Evolutionary conservation across 2,888 invertebrate genomes (phyloP).

Genomic region (Dysmachus trigonus): DNA sequence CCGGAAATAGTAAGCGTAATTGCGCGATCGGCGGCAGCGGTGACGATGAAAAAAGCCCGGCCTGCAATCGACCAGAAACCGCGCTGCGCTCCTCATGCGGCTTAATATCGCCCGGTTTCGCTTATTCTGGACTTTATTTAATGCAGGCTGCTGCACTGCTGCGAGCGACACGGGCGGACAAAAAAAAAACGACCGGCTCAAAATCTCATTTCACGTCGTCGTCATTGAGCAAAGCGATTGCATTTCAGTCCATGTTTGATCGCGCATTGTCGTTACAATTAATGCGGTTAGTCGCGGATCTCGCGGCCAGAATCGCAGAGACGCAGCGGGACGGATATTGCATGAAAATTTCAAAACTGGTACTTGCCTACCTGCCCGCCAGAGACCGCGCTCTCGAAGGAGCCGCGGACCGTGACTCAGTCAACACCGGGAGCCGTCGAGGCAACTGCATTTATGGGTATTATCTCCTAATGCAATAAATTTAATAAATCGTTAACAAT

Average conservation of each 20-base stretch:
- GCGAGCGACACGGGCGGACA: not conserved
- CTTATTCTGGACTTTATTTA: not conserved
- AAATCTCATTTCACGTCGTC: constrained; percentile 18
- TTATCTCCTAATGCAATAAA: constrained; percentile 37
- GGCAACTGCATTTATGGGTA: constrained; percentile 34
- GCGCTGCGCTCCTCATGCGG: not conserved
- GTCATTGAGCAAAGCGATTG: not conserved
- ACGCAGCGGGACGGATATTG: not conserved
- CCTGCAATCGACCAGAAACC: not conserved
- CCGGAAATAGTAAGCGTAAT: not conserved
- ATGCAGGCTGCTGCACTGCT: not conserved
- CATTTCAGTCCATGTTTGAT: constrained; percentile 25
- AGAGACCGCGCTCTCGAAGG: not conserved
- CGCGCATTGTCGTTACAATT: constrained; percentile 26
- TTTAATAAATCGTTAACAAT: constrained; percentile 36
- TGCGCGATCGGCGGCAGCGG: not conserved
- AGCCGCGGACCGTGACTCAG: constrained; percentile 7
- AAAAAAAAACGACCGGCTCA: not conserved
- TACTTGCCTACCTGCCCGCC: not conserved
- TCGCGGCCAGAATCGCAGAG: not conserved
- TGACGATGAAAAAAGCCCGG: not conserved
- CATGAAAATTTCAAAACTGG: constrained; percentile 21
- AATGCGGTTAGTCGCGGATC: not conserved
- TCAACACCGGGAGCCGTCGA: constrained; percentile 22
- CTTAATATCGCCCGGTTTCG: not conserved